Base-by-base conservation (phyloP, 2,113 vertebrate species). In the Helogale parvula region DNA sequence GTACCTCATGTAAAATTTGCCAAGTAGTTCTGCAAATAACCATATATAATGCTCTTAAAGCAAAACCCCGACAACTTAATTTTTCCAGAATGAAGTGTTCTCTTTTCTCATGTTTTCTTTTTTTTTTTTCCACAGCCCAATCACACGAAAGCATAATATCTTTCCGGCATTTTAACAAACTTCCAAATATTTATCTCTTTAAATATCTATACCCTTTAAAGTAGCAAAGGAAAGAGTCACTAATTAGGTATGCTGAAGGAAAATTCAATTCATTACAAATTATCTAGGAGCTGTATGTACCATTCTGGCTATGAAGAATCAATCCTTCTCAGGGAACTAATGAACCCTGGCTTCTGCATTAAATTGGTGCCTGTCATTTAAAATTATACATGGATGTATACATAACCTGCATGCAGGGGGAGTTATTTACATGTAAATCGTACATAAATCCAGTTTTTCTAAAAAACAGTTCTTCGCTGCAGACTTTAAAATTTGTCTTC, bases 241-340 rank as follows among this genome's bases (percentile, higher is more conserved):
- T 98, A 94, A 96, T 98, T 95, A 97, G 81, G 88, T 76, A 88
- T 92, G 85, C 82, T 35, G 69, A 88, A 88, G 80, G 71, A 94
- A 96, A 95, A 96, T 74, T 72, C 96, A 96, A 35, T 96, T 96
- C 94, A 91, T 94, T 94, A 63, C 88, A 69, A 69, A 94, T 96
- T 88, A 93, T 88, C 95, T 66, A 89, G 63, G 47, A 74, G 66
- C 92, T 81, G 68, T 72, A 80, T 11, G 57, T 3, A 2, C 88
- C 60, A 65, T 88, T 95, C 52, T 5, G 60, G 83, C 90, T 82
- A 35, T 84, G 77, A 82, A 91, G 72, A 97, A 93, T 97, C 96
- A 96, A 4, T 95, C 84, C 94, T 96, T 65, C 93, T 97, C 94
- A 65, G 86, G 91, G 69, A 96, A 90, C 88, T 77, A 88, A 96